Percentiles rank a stretch among this genome's conserved stretches.
These are phyloP conservation scores for Drosophila sordidula DNA, from an alignment of 2,888 invertebrate genomes.

Conservation along the genomic window DNA sequence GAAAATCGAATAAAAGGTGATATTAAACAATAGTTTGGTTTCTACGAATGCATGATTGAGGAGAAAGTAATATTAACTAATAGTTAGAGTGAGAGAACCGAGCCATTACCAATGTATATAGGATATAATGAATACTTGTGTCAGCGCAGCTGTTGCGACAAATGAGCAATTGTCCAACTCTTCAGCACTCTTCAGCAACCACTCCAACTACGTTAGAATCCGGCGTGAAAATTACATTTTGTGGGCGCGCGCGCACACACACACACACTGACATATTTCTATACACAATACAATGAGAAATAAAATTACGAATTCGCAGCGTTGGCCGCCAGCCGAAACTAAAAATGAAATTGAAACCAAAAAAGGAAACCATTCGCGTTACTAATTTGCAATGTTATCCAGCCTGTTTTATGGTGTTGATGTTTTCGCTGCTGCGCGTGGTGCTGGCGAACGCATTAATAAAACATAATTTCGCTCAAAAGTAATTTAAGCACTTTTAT, in stretches of 20 bases:
- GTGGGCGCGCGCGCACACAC: slow-evolving; percentile 12
- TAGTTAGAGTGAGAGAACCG: neutral
- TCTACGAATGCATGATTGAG: too few relatives aligned
- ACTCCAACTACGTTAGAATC: slow-evolving; percentile 6
- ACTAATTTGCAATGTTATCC: slow-evolving; percentile 51
- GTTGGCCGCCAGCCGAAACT: slow-evolving; percentile 23
- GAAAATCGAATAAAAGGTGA: neutral
- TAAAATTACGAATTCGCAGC: slow-evolving; percentile 50
- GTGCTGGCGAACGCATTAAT: slow-evolving; percentile 62
- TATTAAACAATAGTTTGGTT: too few relatives aligned
- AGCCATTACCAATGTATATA: neutral
- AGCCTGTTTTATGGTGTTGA: slow-evolving; percentile 27
- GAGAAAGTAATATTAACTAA: too few relatives aligned
- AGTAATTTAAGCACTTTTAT: slow-evolving; percentile 75
- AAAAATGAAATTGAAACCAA: slow-evolving; percentile 25
- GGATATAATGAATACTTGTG: slow-evolving; percentile 50
- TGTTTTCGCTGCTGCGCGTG: slow-evolving; percentile 16
- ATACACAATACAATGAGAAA: slow-evolving; percentile 45
- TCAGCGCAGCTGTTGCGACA: slow-evolving; percentile 34
- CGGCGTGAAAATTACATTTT: slow-evolving; percentile 39
- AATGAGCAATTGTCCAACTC: slow-evolving; percentile 38
- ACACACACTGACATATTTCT: slow-evolving; percentile 7
- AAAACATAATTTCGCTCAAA: slow-evolving; percentile 77
- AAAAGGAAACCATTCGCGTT: slow-evolving; percentile 38
- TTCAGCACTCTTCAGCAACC: slow-evolving; percentile 11